Evolutionary conservation across 1,140 invertebrate species (phyloP).

Genomic region (Leptonema lineaticorne): DNA sequence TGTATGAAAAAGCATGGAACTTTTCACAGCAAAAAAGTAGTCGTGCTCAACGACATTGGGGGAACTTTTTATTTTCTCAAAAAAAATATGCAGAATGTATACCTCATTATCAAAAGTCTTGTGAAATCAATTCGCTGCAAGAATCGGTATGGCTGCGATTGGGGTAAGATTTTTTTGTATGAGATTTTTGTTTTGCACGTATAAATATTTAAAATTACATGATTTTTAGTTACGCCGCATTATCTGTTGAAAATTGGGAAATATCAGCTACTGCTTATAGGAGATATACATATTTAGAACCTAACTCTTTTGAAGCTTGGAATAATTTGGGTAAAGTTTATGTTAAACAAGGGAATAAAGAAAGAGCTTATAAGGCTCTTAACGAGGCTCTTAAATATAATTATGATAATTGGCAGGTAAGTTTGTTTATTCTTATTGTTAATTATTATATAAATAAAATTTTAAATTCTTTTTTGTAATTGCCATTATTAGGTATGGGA

Average conservation of each 20-base stretch:
- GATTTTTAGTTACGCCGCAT: conserved; percentile 66
- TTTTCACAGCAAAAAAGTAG: conserved; percentile 79
- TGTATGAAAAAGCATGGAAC: conserved; percentile 90
- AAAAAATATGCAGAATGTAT: conserved; percentile 77
- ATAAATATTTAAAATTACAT: background rate
- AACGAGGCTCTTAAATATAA: conserved; percentile 91
- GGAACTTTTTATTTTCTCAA: conserved; percentile 71
- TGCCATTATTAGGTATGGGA: conserved; percentile 74
- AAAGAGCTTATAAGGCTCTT: conserved; percentile 77
- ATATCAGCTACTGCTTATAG: conserved; percentile 82
- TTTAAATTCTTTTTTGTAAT: conserved; percentile 7
- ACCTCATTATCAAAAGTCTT: conserved; percentile 74
- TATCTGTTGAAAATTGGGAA: conserved; percentile 79
- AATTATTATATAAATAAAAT: background rate
- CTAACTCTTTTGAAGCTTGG: conserved; percentile 93
- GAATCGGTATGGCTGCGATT: conserved; percentile 81
- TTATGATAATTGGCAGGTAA: conserved; percentile 89
- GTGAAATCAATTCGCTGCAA: conserved; percentile 84
- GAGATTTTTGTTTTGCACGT: background rate
- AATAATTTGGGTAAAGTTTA: conserved; percentile 95
- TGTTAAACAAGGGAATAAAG: conserved; percentile 83
- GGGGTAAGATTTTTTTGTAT: conserved; percentile 55
- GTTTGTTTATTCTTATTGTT: too few species aligned
- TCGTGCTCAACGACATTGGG: conserved; percentile 82
- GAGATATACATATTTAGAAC: conserved; percentile 82